Percentiles rank a stretch among this genome's conserved stretches.
Conservation (phyloP, 2,113 vertebrate genomes). For the Tragelaphus buxtoni region DNA sequence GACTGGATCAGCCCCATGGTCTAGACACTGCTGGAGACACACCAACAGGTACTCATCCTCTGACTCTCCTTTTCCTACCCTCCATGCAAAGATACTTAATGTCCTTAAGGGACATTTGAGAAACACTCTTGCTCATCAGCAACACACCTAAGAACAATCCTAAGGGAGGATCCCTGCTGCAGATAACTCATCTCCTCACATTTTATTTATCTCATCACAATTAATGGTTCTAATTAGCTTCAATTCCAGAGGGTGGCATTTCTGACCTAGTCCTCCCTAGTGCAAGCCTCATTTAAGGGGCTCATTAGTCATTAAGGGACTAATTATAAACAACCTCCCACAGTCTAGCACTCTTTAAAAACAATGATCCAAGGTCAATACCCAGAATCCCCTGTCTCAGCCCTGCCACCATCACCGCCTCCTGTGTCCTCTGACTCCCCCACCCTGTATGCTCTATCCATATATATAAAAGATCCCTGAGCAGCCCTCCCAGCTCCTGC, state of each 20-base stretch:
- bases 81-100: neutral
- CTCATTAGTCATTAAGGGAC: neutral
- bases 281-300: neutral
- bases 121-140: constrained; percentile 8
- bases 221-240: constrained; percentile 50
- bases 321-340: neutral
- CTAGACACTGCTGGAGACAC: neutral
- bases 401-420: neutral
- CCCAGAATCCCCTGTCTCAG: neutral
- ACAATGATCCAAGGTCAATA: neutral
- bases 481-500: neutral
- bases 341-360: neutral
- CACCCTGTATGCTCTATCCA: neutral
- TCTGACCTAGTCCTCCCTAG: neutral
- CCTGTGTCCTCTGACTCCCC: neutral
- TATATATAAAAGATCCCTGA: neutral
- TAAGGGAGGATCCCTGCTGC: constrained; percentile 19
- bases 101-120: neutral
- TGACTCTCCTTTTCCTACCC: neutral
- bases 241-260: constrained; percentile 32
- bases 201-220: constrained; percentile 19
- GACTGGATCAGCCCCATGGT: neutral
- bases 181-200: constrained; percentile 9
- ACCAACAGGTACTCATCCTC: neutral
- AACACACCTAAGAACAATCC: neutral